These are phyloP conservation scores for Brassicogethes aeneus DNA, from an alignment of 2,888 invertebrate genomes.

Conservation along the genomic window DNA sequence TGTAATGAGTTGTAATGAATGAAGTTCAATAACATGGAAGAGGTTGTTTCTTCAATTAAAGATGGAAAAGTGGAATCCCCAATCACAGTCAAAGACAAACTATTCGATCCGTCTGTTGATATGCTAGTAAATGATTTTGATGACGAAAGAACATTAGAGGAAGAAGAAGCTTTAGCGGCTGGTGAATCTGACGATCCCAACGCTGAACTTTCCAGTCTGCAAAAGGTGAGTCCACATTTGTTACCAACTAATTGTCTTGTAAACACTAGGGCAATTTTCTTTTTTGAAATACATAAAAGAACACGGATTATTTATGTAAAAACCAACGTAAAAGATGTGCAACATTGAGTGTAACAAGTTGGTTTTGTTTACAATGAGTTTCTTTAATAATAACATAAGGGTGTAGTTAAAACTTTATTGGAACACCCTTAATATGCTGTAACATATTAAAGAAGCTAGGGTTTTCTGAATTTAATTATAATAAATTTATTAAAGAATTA, in stretches of 20 bases:
- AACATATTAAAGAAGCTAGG: no score
- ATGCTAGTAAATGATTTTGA: slow-evolving; percentile 98
- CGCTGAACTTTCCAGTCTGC: slow-evolving; percentile 81
- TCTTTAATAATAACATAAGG: no score
- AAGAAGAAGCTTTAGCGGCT: slow-evolving; percentile 91
- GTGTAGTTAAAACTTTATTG: no score
- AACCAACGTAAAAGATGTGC: no score
- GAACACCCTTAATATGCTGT: no score
- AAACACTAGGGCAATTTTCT: no score
- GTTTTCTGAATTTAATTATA: no score
- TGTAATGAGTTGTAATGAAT: slow-evolving; percentile 19
- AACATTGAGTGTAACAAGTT: no score
- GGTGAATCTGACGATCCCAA: slow-evolving; percentile 76
- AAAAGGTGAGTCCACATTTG: slow-evolving; percentile 48
- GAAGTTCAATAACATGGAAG: slow-evolving; percentile 33
- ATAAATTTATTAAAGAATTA: no score
- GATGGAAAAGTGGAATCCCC: slow-evolving; percentile 28
- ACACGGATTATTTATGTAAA: no score
- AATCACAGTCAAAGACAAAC: slow-evolving; percentile 43
- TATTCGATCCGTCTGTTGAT: slow-evolving; percentile 89
- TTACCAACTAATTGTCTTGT: not conserved
- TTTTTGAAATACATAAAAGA: no score
- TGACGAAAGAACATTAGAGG: slow-evolving; percentile 92
- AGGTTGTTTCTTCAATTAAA: slow-evolving; percentile 27
- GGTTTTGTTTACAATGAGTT: no score